Evolutionary conservation across 2,888 invertebrate genomes (phyloP), one percentile per base, ranked within the genome.

Genomic region (Selenia dentaria): DNA sequence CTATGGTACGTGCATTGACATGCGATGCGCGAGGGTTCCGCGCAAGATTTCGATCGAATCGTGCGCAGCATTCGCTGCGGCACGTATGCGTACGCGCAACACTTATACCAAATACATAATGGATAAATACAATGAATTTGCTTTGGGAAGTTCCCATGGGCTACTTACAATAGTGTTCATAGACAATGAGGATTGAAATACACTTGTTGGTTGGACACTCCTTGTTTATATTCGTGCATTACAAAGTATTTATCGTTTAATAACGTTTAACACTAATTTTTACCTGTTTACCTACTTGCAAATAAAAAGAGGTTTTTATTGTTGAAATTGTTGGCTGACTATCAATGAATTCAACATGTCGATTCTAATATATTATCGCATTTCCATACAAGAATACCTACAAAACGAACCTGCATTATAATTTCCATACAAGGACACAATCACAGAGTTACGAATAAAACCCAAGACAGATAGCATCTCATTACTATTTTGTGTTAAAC

Each of bases 101-200:
- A 52, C 54, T 54, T 73, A 74, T 75, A 79, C 83, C 70, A 83
- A 76, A 86, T 85, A 84, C 84, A 86, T 84, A 74, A 85, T 84
- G 77, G 68, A 79, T 77, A 70, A 67, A 70, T 67, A 75, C 68
- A 62, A 54, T 62, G 72, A 68, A 74, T 51, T 59, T 50, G 54
- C 61, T 64, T 56, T 58, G 62, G 58, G 62, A 62, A 62, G 62
- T 73, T 72, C 71, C 59, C 67, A 72, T 68, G 67, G 61, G 38
- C 56, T 42, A 37, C 49, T 59, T 58, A 59, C 54, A 63, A 64
- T 67, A 35, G 8, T 8, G 8, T 22, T 8, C 22, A 22, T 22
- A 22, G 22, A 22, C 22, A 22, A 22, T 41, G 25, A n/a, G 48
- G 16, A 36, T 42, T 40, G 36, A 25, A 35, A 25, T 26, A n/a